Percentiles rank a stretch among this genome's conserved stretches.
Evolutionary conservation across 2,113 vertebrate genomes (phyloP).

Genomic region (Choloepus hoffmanni): DNA sequence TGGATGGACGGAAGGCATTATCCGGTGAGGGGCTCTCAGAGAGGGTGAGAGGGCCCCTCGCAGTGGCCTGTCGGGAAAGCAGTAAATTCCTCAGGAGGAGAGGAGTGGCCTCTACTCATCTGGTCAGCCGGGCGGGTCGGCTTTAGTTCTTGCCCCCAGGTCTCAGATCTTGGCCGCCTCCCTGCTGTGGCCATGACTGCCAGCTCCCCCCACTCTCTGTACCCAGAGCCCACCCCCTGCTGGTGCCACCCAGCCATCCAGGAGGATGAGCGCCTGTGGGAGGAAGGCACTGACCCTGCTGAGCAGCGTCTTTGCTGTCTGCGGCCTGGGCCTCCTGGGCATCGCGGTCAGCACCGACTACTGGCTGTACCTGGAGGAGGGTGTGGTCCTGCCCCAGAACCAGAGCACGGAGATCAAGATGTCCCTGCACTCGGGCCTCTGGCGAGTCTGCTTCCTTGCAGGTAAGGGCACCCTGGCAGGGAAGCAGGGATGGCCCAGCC

Average conservation of each 20-base stretch:
- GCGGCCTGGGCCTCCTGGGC: slow-evolving; percentile 94
- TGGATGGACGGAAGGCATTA: too few relatives aligned
- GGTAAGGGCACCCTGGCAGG: slow-evolving; percentile 81
- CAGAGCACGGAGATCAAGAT: slow-evolving; percentile 93
- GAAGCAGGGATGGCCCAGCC: accelerated
- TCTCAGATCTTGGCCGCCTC: background rate
- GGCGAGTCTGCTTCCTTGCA: slow-evolving; percentile 96
- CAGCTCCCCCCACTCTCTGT: background rate
- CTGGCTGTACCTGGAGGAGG: slow-evolving; percentile 98
- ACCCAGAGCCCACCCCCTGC: background rate
- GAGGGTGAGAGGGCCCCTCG: background rate
- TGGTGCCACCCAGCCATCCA: slow-evolving; percentile 39
- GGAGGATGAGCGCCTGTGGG: slow-evolving; percentile 92
- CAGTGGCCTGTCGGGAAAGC: background rate
- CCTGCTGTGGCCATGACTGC: accelerated
- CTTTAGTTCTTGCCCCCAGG: background rate
- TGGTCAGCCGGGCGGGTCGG: accelerated
- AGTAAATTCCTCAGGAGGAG: background rate
- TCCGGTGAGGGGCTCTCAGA: background rate
- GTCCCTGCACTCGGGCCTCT: slow-evolving; percentile 95
- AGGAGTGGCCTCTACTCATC: too few relatives aligned
- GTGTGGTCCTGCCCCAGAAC: slow-evolving; percentile 93
- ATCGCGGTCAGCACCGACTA: slow-evolving; percentile 97
- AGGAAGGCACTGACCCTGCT: slow-evolving; percentile 96
- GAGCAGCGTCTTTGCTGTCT: slow-evolving; percentile 95